phyloP scores from a whole-genome alignment of 2,797 vertebrate genomes.

The Periparus ater region DNA sequence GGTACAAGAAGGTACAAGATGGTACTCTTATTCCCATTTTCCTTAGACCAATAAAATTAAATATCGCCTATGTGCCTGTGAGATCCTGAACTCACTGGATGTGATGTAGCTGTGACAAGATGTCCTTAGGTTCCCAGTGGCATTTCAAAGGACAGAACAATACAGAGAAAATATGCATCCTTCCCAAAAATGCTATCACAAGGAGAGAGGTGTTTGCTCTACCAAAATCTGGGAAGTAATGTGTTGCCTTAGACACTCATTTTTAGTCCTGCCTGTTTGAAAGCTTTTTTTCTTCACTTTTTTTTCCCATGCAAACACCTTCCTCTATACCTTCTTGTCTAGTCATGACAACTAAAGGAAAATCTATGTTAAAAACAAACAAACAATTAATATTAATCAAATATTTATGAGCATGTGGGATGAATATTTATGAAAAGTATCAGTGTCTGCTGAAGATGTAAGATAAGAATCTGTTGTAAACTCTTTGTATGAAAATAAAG shows the following conservation, averaged over 20 bases:
- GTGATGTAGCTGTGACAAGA: background rate
- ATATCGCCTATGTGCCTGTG: fast-evolving
- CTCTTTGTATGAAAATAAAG: background rate
- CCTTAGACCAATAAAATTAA: background rate
- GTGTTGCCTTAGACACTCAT: background rate
- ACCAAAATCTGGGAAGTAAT: background rate
- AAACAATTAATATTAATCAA: constrained; percentile 54
- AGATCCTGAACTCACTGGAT: background rate
- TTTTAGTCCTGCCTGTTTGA: background rate
- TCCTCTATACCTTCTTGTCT: background rate
- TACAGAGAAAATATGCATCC: background rate
- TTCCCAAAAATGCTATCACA: background rate
- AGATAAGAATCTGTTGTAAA: background rate
- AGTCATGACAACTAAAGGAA: constrained; percentile 1
- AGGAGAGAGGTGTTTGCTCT: background rate
- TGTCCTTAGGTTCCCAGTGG: background rate
- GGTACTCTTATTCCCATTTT: background rate
- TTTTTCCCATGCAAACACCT: background rate
- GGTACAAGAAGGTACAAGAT: background rate
- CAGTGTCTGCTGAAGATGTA: background rate
- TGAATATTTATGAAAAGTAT: constrained; percentile 51
- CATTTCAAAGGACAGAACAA: background rate
- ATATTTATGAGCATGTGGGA: constrained; percentile 20
- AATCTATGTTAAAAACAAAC: constrained; percentile 18
- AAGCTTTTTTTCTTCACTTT: background rate